These are phyloP conservation scores for Marronus borbonicus DNA, from an alignment of 2,888 invertebrate genomes.

Conservation along the genomic window DNA sequence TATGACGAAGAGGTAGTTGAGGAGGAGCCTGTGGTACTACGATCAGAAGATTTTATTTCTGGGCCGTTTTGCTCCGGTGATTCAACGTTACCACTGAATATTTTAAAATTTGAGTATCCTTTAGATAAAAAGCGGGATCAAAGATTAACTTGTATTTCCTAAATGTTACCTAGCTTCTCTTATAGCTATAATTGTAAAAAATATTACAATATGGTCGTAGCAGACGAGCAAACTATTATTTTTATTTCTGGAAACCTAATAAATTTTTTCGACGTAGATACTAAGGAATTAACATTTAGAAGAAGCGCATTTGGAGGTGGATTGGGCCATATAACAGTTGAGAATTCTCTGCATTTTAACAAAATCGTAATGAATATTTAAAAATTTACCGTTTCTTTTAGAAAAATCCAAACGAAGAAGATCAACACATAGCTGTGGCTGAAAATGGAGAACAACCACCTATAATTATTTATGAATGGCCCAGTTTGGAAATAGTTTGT, in stretches of 20 bases:
- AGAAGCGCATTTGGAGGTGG: conserved; percentile 85
- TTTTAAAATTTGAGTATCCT: conserved; percentile 82
- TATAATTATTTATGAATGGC: conserved; percentile 89
- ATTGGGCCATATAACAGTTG: conserved; percentile 85
- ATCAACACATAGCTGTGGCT: conserved; percentile 84
- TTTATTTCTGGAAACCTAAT: conserved; percentile 89
- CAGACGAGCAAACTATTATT: conserved; percentile 82
- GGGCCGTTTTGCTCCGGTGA: conserved; percentile 72
- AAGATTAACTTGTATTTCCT: conserved; percentile 18
- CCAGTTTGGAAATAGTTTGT: conserved; percentile 81
- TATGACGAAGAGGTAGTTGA: conserved; percentile 55
- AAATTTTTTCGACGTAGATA: conserved; percentile 81
- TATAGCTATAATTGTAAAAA: conserved; percentile 90
- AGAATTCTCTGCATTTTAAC: conserved; percentile 56
- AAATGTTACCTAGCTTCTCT: conserved; percentile 76
- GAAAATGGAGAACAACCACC: conserved; percentile 81
- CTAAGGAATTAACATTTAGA: conserved; percentile 79
- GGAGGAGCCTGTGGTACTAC: conserved; percentile 60
- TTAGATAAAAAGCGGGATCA: conserved; percentile 59
- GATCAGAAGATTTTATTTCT: conserved; percentile 74
- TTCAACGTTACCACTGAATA: conserved; percentile 74
- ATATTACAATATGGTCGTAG: conserved; percentile 84
- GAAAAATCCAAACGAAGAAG: conserved; percentile 77
- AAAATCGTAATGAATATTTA: neutral
- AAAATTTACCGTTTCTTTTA: conserved; percentile 59